A percentile compares a stretch with the other conserved stretches of the same genome.
Evolutionary conservation across 2,888 invertebrate species (phyloP).

Genomic region (Phrixothrix hirtus): DNA sequence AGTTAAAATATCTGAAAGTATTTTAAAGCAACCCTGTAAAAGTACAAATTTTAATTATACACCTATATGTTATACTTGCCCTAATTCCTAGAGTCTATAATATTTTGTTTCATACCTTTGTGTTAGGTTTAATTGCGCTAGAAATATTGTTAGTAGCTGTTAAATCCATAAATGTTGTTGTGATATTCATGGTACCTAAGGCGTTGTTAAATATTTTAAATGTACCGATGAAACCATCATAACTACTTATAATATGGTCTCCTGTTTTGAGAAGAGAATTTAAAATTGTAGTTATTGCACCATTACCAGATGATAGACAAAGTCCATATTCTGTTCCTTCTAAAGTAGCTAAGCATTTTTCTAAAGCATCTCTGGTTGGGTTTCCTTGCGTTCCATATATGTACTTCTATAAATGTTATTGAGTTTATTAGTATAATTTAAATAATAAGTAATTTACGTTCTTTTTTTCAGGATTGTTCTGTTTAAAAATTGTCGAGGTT

Average conservation of each 20-base stretch:
- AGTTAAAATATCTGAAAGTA: no score
- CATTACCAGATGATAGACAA: constrained; percentile 83
- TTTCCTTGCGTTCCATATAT: constrained; percentile 90
- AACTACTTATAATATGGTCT: constrained; percentile 83
- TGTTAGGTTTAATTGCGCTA: no score
- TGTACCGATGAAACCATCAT: constrained; percentile 91
- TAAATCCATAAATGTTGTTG: constrained; percentile 72
- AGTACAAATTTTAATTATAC: no score
- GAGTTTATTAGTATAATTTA: not conserved
- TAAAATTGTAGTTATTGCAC: constrained; percentile 73
- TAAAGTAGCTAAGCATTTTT: constrained; percentile 81
- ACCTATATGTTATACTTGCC: no score
- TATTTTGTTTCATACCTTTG: no score
- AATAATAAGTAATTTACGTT: no score
- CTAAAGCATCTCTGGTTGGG: constrained; percentile 82
- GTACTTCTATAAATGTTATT: constrained; percentile 62
- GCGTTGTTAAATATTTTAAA: constrained; percentile 64
- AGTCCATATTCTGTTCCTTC: constrained; percentile 82
- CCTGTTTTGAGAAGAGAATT: constrained; percentile 75
- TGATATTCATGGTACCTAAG: constrained; percentile 65
- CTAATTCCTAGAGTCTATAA: no score
- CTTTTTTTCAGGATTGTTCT: no score
- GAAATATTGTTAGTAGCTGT: no score
- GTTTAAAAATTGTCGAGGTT: no score
- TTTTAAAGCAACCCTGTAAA: no score